Evolutionary conservation across 1,140 invertebrate genomes (phyloP).

Genomic region (Venturia canescens): DNA sequence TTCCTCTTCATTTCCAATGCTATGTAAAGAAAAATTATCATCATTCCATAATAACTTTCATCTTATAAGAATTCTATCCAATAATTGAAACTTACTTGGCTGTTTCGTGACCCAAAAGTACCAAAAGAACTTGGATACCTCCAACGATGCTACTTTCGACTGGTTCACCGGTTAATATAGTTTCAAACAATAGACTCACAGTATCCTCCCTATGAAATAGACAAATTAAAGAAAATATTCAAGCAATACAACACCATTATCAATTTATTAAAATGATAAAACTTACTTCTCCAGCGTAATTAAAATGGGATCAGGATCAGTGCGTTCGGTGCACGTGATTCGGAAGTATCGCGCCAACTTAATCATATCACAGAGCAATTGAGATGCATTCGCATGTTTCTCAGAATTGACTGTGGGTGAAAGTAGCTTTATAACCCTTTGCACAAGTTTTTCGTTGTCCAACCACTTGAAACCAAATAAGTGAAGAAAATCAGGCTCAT

Average conservation of each 20-base stretch:
- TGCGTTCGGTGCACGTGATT: constrained; percentile 78
- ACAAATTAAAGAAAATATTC: constrained; percentile 62
- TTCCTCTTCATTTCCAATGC: constrained; percentile 53
- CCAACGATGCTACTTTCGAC: constrained; percentile 86
- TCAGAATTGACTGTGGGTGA: constrained; percentile 85
- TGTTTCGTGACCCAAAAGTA: constrained; percentile 80
- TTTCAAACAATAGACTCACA: constrained; percentile 82
- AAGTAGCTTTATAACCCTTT: constrained; percentile 88
- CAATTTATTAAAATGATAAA: not conserved
- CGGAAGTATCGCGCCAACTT: constrained; percentile 83
- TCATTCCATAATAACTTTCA: not conserved
- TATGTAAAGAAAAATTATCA: constrained; percentile 39
- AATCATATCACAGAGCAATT: constrained; percentile 90
- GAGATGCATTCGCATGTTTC: constrained; percentile 88
- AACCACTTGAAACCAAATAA: constrained; percentile 85
- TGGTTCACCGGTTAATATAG: constrained; percentile 83
- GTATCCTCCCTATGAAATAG: constrained; percentile 80
- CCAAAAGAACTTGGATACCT: constrained; percentile 87
- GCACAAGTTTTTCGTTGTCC: constrained; percentile 90
- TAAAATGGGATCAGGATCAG: constrained; percentile 82
- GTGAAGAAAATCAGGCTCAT: constrained; percentile 36
- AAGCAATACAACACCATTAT: constrained; percentile 52
- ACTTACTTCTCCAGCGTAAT: constrained; percentile 79
- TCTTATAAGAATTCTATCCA: not conserved
- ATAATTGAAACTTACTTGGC: constrained; percentile 45